Evolutionary conservation across 2,113 vertebrate genomes (phyloP).

Genomic region (Dasypus novemcinctus): DNA sequence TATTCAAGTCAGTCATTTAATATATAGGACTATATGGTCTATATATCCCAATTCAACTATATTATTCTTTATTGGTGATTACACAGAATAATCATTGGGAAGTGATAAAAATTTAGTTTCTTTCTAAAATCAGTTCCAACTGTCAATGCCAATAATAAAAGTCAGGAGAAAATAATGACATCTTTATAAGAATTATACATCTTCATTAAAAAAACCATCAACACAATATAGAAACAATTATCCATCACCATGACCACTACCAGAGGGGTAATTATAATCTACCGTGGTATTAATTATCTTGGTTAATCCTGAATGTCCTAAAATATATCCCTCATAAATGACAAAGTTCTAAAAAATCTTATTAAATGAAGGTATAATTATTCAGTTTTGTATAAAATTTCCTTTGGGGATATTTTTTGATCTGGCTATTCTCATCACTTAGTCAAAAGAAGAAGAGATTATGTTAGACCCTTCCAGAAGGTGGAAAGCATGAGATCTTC

Average conservation of each 20-base stretch:
- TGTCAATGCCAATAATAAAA: background rate
- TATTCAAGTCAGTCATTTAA: background rate
- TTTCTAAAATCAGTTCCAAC: background rate
- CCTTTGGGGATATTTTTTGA: background rate
- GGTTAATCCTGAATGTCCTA: background rate
- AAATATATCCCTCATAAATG: background rate
- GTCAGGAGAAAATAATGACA: background rate
- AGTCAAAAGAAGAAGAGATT: background rate
- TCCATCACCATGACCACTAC: accelerated
- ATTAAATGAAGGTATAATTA: background rate
- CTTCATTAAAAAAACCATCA: background rate
- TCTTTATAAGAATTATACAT: background rate
- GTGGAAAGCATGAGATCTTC: background rate
- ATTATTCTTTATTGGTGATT: background rate
- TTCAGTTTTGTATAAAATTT: background rate
- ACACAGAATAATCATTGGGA: background rate
- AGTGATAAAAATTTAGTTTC: background rate
- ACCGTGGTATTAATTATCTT: background rate
- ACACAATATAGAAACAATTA: background rate
- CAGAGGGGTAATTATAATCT: background rate
- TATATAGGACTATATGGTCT: background rate
- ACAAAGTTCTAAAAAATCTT: background rate
- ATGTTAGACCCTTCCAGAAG: background rate
- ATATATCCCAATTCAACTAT: background rate
- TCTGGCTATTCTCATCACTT: background rate